These are phyloP conservation scores for Rousettus leschenaultii DNA, from an alignment of 2,113 vertebrate species.

Conservation along the genomic window DNA sequence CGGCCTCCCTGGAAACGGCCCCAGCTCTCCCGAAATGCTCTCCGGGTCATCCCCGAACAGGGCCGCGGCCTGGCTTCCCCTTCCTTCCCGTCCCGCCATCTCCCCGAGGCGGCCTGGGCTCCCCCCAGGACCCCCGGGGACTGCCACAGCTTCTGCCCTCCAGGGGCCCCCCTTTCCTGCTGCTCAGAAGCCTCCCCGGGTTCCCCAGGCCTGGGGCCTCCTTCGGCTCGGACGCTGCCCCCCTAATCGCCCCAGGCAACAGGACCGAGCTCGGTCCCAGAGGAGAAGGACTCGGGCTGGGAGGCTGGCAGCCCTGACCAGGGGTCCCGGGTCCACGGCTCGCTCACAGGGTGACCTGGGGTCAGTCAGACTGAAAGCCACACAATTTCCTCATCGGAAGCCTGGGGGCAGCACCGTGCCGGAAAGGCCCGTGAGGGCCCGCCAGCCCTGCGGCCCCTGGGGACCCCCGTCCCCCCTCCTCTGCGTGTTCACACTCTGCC, in stretches of 20 bases:
- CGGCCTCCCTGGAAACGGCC: background rate
- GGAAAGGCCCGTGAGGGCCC: accelerated
- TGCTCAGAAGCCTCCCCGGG: background rate
- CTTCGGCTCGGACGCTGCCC: background rate
- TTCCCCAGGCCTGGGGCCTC: background rate
- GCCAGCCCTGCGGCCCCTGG: accelerated
- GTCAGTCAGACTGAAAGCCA: accelerated
- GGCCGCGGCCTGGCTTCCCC: too few relatives aligned
- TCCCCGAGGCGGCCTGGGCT: accelerated
- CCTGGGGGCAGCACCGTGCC: accelerated
- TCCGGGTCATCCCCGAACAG: accelerated
- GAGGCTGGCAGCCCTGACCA: background rate
- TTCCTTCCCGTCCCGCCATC: accelerated
- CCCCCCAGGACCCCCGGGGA: accelerated
- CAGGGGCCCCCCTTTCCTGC: accelerated
- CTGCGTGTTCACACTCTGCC: accelerated
- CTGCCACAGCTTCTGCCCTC: background rate
- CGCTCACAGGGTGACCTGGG: background rate
- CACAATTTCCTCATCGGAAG: accelerated
- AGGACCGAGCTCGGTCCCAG: background rate
- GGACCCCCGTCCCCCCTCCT: accelerated
- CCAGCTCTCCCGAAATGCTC: accelerated
- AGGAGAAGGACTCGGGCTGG: background rate
- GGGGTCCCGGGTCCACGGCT: accelerated
- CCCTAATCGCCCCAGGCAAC: too few relatives aligned